Conservation (phyloP, 2,797 vertebrate species). For the Muraenolepis orangiensis region DNA sequence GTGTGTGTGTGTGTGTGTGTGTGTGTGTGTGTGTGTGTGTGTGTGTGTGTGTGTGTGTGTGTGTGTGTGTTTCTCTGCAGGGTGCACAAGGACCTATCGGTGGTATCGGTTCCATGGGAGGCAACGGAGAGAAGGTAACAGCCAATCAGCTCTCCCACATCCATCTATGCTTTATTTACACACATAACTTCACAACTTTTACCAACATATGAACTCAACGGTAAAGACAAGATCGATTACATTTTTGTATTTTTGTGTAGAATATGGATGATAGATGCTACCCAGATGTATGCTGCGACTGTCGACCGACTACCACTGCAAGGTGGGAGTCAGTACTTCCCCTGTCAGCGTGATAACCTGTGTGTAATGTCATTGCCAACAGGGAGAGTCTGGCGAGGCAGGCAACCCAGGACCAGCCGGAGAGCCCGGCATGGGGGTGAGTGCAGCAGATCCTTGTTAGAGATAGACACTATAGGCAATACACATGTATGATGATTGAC, state of each 20-base stretch:
- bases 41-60: neutral
- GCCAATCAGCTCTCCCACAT: neutral
- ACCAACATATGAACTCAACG: neutral
- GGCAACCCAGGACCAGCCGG: slow-evolving; percentile 93
- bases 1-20: slow-evolving; percentile 2
- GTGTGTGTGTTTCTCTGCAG: slow-evolving; percentile 59
- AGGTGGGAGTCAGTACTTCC: neutral
- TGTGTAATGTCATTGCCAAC: neutral
- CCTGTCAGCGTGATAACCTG: neutral
- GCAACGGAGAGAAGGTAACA: slow-evolving; percentile 92
- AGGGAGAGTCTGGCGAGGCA: slow-evolving; percentile 96
- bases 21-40: neutral
- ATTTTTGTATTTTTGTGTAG: too few relatives aligned
- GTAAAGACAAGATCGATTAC: too few relatives aligned
- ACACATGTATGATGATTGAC: neutral
- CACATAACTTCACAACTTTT: slow-evolving; percentile 1
- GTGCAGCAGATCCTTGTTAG: slow-evolving; percentile 43
- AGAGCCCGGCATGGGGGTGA: slow-evolving; percentile 86
- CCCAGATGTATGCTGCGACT: neutral
- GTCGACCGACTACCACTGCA: neutral
- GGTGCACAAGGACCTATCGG: slow-evolving; percentile 94
- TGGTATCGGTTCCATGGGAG: slow-evolving; percentile 87
- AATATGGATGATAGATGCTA: neutral
- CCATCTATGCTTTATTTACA: neutral
- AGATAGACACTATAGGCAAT: neutral